These are phyloP conservation scores for Limnephilus rhombicus DNA, from an alignment of 2,888 invertebrate species.

Conservation along the genomic window DNA sequence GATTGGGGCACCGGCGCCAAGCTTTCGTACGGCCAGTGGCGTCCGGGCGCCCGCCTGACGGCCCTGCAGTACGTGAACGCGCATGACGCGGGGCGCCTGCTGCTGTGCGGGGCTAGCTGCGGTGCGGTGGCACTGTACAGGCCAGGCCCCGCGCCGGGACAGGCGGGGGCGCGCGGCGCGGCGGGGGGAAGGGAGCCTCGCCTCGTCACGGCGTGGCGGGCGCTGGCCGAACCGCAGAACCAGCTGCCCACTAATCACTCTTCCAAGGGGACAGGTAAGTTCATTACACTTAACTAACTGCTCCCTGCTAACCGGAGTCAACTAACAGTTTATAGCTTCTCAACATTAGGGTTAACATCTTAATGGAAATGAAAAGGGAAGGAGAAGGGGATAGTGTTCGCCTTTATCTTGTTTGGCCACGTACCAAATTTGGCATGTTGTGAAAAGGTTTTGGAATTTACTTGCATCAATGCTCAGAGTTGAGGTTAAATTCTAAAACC, in stretches of 20 bases:
- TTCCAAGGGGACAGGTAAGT: slow-evolving; percentile 51
- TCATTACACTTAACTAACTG: neutral
- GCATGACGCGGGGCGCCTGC: slow-evolving; percentile 89
- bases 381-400: too few species aligned
- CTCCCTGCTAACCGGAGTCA: too few species aligned
- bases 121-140: slow-evolving; percentile 86
- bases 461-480: too few species aligned
- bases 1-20: slow-evolving; percentile 89
- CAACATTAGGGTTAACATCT: too few species aligned
- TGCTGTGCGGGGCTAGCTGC: slow-evolving; percentile 68
- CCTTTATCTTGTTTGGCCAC: too few species aligned
- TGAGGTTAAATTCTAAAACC: too few species aligned
- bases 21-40: slow-evolving; percentile 81
- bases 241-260: slow-evolving; percentile 50
- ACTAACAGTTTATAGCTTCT: too few species aligned
- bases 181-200: slow-evolving; percentile 72
- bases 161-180: slow-evolving; percentile 26
- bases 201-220: slow-evolving; percentile 92
- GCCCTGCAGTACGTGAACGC: slow-evolving; percentile 92
- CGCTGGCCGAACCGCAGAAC: slow-evolving; percentile 80
- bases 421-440: too few species aligned
- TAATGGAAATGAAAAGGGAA: too few species aligned
- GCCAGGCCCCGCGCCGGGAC: slow-evolving; percentile 68
- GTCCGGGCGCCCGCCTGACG: slow-evolving; percentile 83
- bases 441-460: too few species aligned